Conservation (phyloP, 1,140 invertebrate genomes). For the Heliconius nattereri region DNA sequence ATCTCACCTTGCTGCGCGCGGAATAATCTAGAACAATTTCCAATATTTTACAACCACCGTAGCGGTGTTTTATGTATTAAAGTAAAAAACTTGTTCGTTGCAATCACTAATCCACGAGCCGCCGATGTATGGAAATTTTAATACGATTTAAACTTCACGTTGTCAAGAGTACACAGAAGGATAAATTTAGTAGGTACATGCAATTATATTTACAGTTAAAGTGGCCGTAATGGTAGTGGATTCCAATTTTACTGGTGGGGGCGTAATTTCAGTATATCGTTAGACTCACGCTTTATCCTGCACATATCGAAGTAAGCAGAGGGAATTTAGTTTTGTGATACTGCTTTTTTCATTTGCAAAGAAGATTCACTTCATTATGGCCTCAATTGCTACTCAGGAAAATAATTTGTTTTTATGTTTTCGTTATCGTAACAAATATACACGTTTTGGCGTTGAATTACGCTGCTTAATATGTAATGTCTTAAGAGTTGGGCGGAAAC, state of each 20-base stretch:
- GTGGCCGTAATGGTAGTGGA: too few relatives aligned
- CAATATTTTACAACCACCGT: neutral
- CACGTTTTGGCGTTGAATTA: too few relatives aligned
- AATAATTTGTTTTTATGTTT: too few relatives aligned
- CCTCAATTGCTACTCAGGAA: too few relatives aligned
- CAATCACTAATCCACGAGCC: constrained; percentile 6
- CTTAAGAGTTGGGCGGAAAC: too few relatives aligned
- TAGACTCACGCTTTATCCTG: neutral
- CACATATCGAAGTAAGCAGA: neutral
- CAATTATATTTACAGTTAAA: neutral
- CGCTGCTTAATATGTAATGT: too few relatives aligned
- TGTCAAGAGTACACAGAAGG: constrained; percentile 7
- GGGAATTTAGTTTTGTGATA: neutral
- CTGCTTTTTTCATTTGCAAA: neutral
- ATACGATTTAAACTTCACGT: constrained; percentile 12
- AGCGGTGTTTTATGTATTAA: neutral
- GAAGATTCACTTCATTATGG: too few relatives aligned
- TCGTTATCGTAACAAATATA: too few relatives aligned
- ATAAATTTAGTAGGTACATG: neutral
- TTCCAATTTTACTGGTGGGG: too few relatives aligned
- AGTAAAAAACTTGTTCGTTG: neutral
- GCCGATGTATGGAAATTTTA: neutral
- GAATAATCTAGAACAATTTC: neutral
- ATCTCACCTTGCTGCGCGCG: too few relatives aligned
- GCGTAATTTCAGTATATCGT: too few relatives aligned